These are phyloP conservation scores for Pomacea maculata DNA, from an alignment of 1,140 invertebrate genomes.

Conservation along the genomic window DNA sequence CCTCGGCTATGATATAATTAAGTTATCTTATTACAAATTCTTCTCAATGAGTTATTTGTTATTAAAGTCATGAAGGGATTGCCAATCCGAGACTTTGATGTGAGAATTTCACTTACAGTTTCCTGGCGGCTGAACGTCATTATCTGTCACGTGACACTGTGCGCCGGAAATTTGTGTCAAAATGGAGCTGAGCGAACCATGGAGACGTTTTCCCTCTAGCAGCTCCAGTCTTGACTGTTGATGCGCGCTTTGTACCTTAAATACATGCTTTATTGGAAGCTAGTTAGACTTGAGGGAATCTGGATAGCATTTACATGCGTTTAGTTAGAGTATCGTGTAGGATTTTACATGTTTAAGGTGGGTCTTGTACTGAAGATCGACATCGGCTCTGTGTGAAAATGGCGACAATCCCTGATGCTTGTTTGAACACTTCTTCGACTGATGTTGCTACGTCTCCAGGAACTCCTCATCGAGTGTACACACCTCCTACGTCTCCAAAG, in stretches of 20 bases:
- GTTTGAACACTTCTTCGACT: slow-evolving; percentile 22
- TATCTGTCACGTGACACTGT: slow-evolving; percentile 17
- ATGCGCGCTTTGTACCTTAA: background rate
- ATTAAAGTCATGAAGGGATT: too few species aligned
- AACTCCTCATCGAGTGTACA: slow-evolving; percentile 9
- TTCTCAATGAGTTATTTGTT: too few species aligned
- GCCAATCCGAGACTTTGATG: too few species aligned
- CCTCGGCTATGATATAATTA: too few species aligned
- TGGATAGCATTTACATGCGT: background rate
- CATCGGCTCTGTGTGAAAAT: slow-evolving; percentile 19
- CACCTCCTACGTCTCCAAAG: slow-evolving; percentile 31
- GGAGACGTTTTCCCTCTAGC: slow-evolving; percentile 12
- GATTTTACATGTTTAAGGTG: slow-evolving; percentile 3
- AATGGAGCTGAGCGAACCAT: slow-evolving; percentile 20
- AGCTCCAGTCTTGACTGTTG: slow-evolving; percentile 8
- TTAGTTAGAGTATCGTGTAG: slow-evolving; percentile 17
- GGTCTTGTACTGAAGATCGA: slow-evolving; percentile 5
- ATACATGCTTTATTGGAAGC: background rate
- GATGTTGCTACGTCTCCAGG: slow-evolving; percentile 11
- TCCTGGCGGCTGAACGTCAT: slow-evolving; percentile 14
- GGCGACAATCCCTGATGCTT: slow-evolving; percentile 25
- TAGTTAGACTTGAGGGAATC: background rate
- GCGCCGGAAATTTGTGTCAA: slow-evolving; percentile 24
- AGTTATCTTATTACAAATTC: too few species aligned
- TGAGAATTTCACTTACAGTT: background rate